Evolutionary conservation across 2,113 vertebrate species (phyloP).

Genomic region (Calyptommatus sinebrachiatus): DNA sequence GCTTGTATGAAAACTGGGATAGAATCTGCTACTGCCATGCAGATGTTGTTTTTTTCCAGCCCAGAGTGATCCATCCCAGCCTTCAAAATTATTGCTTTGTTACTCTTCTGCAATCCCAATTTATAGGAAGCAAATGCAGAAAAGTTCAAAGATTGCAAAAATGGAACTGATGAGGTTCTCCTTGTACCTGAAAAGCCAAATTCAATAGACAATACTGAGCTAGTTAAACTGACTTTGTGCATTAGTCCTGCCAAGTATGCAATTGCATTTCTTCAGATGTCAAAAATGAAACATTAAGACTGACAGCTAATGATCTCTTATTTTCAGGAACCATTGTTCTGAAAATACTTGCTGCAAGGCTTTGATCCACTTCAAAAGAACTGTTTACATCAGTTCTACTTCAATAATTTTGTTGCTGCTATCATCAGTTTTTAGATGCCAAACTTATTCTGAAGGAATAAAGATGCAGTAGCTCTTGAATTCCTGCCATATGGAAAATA

Average conservation of each 20-base stretch:
- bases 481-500: constrained; percentile 27
- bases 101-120: too few relatives aligned
- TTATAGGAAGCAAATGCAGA: too few relatives aligned
- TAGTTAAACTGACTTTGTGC: not conserved
- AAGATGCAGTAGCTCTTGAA: constrained; percentile 1
- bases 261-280: not conserved
- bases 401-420: constrained; percentile 8
- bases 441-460: constrained; percentile 12
- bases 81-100: too few relatives aligned
- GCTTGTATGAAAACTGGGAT: too few relatives aligned
- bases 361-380: not conserved
- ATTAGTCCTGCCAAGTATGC: not conserved
- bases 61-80: too few relatives aligned
- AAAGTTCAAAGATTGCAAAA: not conserved
- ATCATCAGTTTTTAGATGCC: not conserved
- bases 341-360: not conserved
- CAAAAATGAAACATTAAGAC: not conserved
- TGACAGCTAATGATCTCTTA: constrained; percentile 10
- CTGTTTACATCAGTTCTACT: constrained; percentile 15
- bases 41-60: too few relatives aligned
- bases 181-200: not conserved
- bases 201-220: not conserved
- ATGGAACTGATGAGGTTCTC: not conserved
- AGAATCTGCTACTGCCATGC: too few relatives aligned
- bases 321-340: not conserved